These are phyloP conservation scores for Cromileptes altivelis DNA, from an alignment of 2,113 vertebrate species.

Conservation along the genomic window DNA sequence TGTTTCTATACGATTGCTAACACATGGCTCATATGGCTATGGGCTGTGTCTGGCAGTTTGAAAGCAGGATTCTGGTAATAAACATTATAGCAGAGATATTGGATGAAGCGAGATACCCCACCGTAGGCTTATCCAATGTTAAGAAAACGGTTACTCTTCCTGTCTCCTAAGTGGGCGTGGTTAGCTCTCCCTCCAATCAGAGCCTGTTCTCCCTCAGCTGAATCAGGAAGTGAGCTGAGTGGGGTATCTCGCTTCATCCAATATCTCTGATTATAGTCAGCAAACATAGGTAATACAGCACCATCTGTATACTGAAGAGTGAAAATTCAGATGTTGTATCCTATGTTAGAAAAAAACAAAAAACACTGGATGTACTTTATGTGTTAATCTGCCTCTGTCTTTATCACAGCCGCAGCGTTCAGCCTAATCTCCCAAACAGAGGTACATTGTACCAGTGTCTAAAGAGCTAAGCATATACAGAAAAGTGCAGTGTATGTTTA, in stretches of 20 bases:
- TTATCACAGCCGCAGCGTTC: conserved; percentile 32
- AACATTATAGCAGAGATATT: not conserved
- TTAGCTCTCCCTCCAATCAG: too few relatives aligned
- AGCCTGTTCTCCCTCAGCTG: too few relatives aligned
- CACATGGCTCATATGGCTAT: not conserved
- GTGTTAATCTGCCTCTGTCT: conserved; percentile 37
- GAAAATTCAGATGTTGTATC: not conserved
- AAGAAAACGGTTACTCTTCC: too few relatives aligned
- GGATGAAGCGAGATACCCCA: too few relatives aligned
- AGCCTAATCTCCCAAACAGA: conserved; percentile 37
- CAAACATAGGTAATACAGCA: conserved; percentile 18
- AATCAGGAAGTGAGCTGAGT: too few relatives aligned
- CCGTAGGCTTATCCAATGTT: too few relatives aligned
- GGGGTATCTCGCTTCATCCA: too few relatives aligned
- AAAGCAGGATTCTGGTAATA: not conserved
- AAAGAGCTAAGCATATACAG: conserved; percentile 3
- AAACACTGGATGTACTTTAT: not conserved
- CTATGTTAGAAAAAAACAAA: not conserved
- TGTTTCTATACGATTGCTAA: not conserved
- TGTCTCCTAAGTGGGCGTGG: too few relatives aligned
- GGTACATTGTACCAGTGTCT: not conserved
- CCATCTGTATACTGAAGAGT: not conserved
- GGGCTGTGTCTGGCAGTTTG: too few relatives aligned
- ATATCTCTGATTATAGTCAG: not conserved
- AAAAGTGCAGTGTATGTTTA: conserved; percentile 28